phyloP scores from a whole-genome alignment of 2,888 invertebrate genomes.

The Apamea crenata region DNA sequence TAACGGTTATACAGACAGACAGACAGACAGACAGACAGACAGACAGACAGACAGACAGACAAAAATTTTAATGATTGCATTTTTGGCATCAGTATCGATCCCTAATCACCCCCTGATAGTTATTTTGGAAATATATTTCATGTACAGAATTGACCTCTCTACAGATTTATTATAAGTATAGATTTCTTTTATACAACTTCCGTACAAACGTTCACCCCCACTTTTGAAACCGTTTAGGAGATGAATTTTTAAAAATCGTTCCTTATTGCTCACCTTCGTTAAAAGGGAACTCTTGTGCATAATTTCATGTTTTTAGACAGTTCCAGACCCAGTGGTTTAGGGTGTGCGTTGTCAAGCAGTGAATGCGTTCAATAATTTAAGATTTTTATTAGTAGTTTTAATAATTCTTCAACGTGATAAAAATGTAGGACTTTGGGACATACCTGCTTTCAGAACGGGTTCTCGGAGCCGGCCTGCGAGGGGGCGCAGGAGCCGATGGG shows the following conservation, averaged over 20 bases:
- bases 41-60: no score
- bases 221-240: neutral
- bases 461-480: conserved; percentile 1
- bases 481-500: conserved; percentile 10
- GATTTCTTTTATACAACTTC: neutral
- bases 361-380: neutral
- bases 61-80: no score
- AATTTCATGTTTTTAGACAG: neutral
- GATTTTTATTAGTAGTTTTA: neutral
- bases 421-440: neutral
- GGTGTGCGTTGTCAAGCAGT: neutral
- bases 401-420: neutral
- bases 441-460: conserved; percentile 57
- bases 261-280: neutral
- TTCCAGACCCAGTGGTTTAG: neutral
- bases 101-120: no score
- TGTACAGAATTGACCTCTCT: no score
- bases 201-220: neutral
- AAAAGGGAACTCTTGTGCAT: neutral
- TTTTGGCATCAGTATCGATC: no score
- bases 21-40: no score
- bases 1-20: no score
- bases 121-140: no score
- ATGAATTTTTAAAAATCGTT: neutral
- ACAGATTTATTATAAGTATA: no score